Base-by-base conservation (phyloP, 2,888 invertebrate genomes). In the Andrena trimmerana region DNA sequence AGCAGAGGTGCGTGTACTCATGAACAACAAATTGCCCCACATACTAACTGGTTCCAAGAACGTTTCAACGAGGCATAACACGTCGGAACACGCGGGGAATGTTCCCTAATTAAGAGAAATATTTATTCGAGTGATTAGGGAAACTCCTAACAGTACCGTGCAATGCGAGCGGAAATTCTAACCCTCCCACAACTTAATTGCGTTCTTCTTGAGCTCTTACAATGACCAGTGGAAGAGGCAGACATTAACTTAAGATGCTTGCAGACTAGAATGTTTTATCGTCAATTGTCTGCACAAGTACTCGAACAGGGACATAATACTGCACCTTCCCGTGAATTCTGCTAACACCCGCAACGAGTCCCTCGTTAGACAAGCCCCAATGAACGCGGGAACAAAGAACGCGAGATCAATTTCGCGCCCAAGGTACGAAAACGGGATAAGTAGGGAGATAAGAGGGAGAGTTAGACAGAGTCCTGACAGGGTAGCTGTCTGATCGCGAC, bases 371-470 rank as follows among this genome's bases (percentile, higher is more conserved):
- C 57, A 59, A 69, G 10, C 27, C 42, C 29, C 62, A 27, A 50
- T 48, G 50, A 68, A 54, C 42, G 63, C 70, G 48, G 59, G 75
- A 72, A 81, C 83, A 75, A 78, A 75, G 76, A 72, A 62, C 52
- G 42, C 48, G 48, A 62, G 84, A 85, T 85, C 68, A 68, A 84
- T 85, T 81, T 78, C 78, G 67, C 74, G 75, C 50, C 54, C 71
- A 60, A 54, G 69, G 70, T 74, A 60, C 69, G 67, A 82, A 78
- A 67, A 52, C 54, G 50, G 76, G 70, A 68, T 79, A 84, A 81
- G 73, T 79, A 78, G 78, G 60, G 69, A 74, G 76, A 80, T 77
- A 82, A 81, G 78, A 73, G 73, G 20, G 63, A 29, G 69, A 73
- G 60, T 59, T 68, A 67, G 62, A 78, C 78, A 63, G 57, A 68